Conservation (phyloP, 2,888 invertebrate species). For the Epicampocera succincta region DNA sequence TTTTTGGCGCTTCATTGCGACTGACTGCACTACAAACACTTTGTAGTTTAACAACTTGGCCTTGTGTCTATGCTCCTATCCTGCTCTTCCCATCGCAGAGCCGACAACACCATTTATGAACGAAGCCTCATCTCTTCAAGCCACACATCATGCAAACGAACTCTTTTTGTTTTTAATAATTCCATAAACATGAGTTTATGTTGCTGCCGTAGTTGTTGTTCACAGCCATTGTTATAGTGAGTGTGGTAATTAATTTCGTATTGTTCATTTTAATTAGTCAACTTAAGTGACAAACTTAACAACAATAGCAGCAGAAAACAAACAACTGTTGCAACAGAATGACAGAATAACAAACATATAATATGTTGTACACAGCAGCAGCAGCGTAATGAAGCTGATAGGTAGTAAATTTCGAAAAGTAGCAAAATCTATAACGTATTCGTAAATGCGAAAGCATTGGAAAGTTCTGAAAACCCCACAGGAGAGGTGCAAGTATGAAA, state of each 20-base stretch:
- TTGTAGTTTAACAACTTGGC: conserved; percentile 1
- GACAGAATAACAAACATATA: conserved; percentile 33
- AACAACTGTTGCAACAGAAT: conserved; percentile 21
- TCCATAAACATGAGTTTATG: conserved; percentile 50
- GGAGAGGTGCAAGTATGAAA: not conserved
- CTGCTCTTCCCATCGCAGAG: not conserved
- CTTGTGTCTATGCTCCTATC: conserved; percentile 11
- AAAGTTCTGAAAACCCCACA: no score
- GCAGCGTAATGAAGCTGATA: conserved; percentile 26
- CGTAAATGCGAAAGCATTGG: no score
- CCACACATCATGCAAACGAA: conserved; percentile 15
- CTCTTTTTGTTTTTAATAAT: conserved; percentile 17
- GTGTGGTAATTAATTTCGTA: conserved; percentile 72
- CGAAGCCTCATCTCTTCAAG: conserved; percentile 48
- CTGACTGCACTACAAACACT: conserved; percentile 19
- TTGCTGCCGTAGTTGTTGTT: conserved; percentile 23
- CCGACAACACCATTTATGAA: not conserved
- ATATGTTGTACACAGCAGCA: conserved; percentile 25
- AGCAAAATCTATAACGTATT: not conserved
- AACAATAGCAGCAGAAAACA: conserved; percentile 49
- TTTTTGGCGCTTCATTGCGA: conserved; percentile 51
- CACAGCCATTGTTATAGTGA: conserved; percentile 54
- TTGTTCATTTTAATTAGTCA: conserved; percentile 72
- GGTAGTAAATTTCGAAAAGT: conserved; percentile 3
- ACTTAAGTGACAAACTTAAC: conserved; percentile 67